phyloP scores from a whole-genome alignment of 2,797 vertebrate genomes.

The Tauraco hartlaubi region DNA sequence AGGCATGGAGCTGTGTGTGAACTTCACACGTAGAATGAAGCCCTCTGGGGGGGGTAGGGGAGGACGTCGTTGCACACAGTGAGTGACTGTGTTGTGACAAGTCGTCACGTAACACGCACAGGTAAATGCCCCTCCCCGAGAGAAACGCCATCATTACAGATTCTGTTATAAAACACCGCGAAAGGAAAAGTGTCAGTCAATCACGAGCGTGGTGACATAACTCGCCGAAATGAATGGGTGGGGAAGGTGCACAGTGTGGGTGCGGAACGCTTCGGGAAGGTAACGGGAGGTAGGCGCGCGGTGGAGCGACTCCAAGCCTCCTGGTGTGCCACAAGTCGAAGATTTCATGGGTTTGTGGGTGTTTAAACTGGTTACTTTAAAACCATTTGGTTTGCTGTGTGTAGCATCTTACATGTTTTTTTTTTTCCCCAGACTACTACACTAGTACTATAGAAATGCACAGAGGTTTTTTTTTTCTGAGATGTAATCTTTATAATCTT shows the following conservation, averaged over 20 bases:
- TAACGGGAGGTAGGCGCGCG: fast-evolving
- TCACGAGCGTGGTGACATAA: neutral
- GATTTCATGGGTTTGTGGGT: fast-evolving
- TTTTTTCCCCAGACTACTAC: neutral
- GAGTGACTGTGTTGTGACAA: constrained; percentile 72
- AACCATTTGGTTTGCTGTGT: neutral
- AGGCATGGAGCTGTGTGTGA: neutral
- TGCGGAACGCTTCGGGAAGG: fast-evolving
- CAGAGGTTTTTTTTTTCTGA: neutral
- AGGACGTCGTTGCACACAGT: neutral
- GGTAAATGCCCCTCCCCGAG: constrained; percentile 41
- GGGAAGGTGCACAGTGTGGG: fast-evolving
- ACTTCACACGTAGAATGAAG: fast-evolving
- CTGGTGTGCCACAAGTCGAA: fast-evolving
- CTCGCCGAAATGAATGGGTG: neutral
- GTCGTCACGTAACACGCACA: neutral
- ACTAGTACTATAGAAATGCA: neutral
- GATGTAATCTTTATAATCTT: neutral
- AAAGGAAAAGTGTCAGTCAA: constrained; percentile 38
- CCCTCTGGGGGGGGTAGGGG: neutral
- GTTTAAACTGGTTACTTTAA: neutral
- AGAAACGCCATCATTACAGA: constrained; percentile 13
- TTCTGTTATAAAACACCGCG: constrained; percentile 44
- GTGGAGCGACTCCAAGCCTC: neutral
- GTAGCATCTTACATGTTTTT: fast-evolving